Percentiles rank a stretch among this genome's conserved stretches.
phyloP scores from a whole-genome alignment of 1,140 invertebrate species.

The Rhizoglyphus robini region DNA sequence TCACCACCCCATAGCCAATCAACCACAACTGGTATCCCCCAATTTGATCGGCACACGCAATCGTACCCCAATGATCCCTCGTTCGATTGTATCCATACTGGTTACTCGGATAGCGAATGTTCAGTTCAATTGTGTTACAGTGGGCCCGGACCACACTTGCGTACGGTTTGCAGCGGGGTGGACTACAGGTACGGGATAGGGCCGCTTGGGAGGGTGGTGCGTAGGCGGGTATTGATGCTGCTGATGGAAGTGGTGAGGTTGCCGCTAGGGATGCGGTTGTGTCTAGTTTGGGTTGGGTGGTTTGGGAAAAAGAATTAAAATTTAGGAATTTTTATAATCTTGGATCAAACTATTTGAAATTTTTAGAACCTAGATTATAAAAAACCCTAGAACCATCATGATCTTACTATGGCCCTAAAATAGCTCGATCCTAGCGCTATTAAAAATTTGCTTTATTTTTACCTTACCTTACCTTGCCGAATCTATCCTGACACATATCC shows the following conservation, averaged over 20 bases:
- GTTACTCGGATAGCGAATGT: conserved; percentile 9
- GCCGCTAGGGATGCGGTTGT: too few species aligned
- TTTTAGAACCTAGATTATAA: not conserved
- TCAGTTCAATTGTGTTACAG: not conserved
- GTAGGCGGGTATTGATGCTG: not conserved
- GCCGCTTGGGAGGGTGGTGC: not conserved
- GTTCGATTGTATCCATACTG: conserved; percentile 15
- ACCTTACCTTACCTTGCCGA: too few species aligned
- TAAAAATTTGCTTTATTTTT: too few species aligned
- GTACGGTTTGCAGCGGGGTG: conserved; percentile 16
- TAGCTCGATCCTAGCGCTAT: too few species aligned
- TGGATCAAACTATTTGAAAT: not conserved
- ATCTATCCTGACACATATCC: too few species aligned
- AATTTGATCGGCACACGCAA: conserved; percentile 7
- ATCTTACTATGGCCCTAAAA: too few species aligned
- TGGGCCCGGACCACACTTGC: not conserved
- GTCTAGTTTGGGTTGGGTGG: too few species aligned
- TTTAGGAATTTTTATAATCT: not conserved
- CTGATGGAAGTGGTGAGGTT: not conserved
- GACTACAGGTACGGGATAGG: not conserved
- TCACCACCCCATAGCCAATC: conserved; percentile 17
- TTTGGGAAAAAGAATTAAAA: too few species aligned
- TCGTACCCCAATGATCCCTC: conserved; percentile 11
- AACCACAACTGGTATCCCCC: conserved; percentile 15
- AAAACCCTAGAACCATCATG: too few species aligned